A percentile compares a stretch with the other conserved stretches of the same genome.
These are phyloP conservation scores for Cistogaster globosa DNA, from an alignment of 2,888 invertebrate species.

Conservation along the genomic window DNA sequence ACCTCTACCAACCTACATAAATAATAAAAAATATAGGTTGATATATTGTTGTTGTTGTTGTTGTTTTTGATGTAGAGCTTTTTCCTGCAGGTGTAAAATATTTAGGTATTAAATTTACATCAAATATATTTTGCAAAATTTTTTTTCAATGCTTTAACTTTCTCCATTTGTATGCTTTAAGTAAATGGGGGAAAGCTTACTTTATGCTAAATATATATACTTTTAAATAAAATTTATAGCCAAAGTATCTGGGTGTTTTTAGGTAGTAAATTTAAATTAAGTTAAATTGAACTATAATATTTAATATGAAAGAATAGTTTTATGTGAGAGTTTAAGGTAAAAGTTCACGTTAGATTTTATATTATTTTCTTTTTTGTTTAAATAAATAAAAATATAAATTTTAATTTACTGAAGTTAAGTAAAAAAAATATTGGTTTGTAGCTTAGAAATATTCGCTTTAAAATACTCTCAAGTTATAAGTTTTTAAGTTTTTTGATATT, in stretches of 20 bases:
- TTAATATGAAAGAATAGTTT: no score
- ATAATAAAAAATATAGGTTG: background rate
- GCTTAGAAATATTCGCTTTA: no score
- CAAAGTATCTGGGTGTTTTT: background rate
- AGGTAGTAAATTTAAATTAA: background rate
- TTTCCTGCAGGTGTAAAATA: background rate
- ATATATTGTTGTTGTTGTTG: background rate
- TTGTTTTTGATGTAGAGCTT: background rate
- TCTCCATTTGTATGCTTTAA: background rate
- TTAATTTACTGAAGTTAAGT: no score
- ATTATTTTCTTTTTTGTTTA: no score
- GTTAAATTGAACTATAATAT: no score
- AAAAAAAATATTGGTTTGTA: no score
- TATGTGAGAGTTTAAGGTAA: no score
- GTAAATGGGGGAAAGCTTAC: background rate
- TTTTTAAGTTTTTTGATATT: no score
- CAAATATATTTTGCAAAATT: background rate
- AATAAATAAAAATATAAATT: no score
- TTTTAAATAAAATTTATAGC: background rate
- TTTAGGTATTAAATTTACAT: background rate
- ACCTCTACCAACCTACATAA: no score
- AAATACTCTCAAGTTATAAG: no score
- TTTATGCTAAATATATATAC: background rate
- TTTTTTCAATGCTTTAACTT: background rate
- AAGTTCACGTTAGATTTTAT: no score